These are phyloP conservation scores for Irena cyanogastra DNA, from an alignment of 2,113 vertebrate species.

Conservation along the genomic window DNA sequence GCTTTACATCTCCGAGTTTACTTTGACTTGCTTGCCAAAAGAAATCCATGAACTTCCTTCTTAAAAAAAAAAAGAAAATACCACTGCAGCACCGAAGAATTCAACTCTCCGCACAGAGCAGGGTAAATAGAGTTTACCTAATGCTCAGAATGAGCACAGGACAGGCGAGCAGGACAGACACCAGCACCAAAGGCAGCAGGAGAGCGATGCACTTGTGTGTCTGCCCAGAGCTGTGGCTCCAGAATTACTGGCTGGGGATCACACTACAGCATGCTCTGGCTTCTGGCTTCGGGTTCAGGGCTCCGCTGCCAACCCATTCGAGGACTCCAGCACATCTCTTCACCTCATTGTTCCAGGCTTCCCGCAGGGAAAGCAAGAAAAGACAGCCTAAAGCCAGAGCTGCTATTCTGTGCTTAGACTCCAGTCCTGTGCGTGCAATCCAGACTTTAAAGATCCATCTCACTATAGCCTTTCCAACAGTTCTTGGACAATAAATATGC, in stretches of 20 bases:
- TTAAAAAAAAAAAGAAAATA: background rate
- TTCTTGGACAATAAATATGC: background rate
- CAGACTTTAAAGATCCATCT: background rate
- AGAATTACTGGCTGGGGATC: background rate
- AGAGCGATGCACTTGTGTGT: accelerated
- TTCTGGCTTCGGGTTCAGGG: background rate
- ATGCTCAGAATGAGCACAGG: background rate
- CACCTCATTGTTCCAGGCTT: background rate
- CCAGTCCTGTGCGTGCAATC: accelerated
- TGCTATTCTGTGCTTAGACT: background rate
- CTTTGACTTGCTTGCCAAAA: background rate
- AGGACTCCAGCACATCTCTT: background rate
- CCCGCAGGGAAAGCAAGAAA: background rate
- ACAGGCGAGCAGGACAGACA: background rate
- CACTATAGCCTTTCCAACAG: background rate
- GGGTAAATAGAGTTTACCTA: background rate
- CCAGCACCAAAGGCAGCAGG: accelerated
- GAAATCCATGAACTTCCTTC: background rate
- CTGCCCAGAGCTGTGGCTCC: background rate
- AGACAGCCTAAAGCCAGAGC: background rate
- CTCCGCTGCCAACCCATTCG: background rate
- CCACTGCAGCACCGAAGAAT: background rate
- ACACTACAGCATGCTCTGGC: background rate
- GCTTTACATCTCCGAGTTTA: background rate
- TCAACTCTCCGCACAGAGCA: background rate